Base-by-base conservation (phyloP, 2,888 invertebrate species). In the Parnassius glacialis region DNA sequence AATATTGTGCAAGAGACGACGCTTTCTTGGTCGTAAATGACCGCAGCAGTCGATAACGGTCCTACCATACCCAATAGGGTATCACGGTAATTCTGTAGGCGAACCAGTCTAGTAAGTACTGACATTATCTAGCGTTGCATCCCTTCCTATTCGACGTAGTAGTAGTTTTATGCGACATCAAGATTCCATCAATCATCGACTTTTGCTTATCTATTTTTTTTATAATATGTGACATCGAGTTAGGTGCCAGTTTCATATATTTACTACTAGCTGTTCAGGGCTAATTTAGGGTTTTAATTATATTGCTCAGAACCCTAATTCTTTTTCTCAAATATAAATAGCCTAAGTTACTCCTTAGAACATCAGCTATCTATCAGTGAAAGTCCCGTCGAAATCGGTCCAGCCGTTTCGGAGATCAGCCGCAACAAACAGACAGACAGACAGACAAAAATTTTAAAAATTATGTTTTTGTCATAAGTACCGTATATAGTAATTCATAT, bases 41-140 rank as follows among this genome's bases (percentile, higher is more conserved):
- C 79, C 78, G 75, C 74, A 74, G 76, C 78, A 76, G 78, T 74
- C 75, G 75, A 71, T 85, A 87, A 86, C 87, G 84, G 87, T 80
- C 70, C 71, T 71, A 65, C 34, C 34, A 34, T 34, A 34, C 34
- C 34, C 34, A 34, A 5, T 66, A 76, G 72, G 76, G 74, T 78
- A 74, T 75, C 74, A 70, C 74, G 73, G 68, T 70, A 59, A 52
- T 63, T 59, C 59, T 59, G 52, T 59, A 59, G 42, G 63, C 48
- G 59, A 59, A 63, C 63, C 63, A 56, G 63, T 56, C 55, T 25
- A 34, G 56, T 63, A 41, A 59, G 51, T 41, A 52, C 45, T 42
- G 52, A 45, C 58, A 62, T 59, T 55, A 62, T 59, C 58, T 44
- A 55, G 34, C 43, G 42, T 55, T 52, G 47, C 59, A 52, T 25